Percentiles rank a stretch among this genome's conserved stretches.
These are phyloP conservation scores for Eidolon dupreanum DNA, from an alignment of 2,797 vertebrate species.

Conservation along the genomic window DNA sequence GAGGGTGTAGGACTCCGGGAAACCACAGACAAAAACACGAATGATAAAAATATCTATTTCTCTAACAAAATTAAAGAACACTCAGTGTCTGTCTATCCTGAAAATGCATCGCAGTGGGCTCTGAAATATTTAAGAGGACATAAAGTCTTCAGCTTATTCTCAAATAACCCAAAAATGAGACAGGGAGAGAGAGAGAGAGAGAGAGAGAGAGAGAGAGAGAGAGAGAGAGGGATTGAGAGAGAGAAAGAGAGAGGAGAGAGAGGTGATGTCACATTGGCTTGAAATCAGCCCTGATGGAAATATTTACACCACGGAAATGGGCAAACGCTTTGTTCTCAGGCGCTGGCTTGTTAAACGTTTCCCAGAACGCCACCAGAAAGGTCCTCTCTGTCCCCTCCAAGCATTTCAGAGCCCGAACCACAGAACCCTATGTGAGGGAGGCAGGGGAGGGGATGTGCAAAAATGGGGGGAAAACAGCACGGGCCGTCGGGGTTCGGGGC, in stretches of 20 bases:
- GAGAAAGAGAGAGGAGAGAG: too few relatives aligned
- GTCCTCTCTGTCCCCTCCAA: not conserved
- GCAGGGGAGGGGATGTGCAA: not conserved
- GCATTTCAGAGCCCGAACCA: not conserved
- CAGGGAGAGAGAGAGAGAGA: too few relatives aligned
- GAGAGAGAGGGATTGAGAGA: not conserved
- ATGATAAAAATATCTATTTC: not conserved
- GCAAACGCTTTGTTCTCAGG: not conserved
- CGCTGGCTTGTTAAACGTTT: not conserved
- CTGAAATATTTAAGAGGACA: not conserved
- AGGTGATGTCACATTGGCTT: accelerated
- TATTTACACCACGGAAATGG: not conserved
- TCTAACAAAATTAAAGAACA: not conserved
- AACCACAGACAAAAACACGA: not conserved
- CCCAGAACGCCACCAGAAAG: too few relatives aligned
- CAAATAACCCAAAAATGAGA: not conserved
- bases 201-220: not conserved
- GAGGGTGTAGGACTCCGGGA: not conserved
- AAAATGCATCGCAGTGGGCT: not conserved
- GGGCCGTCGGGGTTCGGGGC: not conserved
- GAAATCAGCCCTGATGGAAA: accelerated
- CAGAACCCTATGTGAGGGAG: not conserved
- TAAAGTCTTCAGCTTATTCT: not conserved
- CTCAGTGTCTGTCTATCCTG: not conserved
- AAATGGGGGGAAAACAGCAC: accelerated